Evolutionary conservation across 2,888 invertebrate species (phyloP), one percentile per base, ranked within the genome.

Genomic region (Epinotia demarniana): DNA sequence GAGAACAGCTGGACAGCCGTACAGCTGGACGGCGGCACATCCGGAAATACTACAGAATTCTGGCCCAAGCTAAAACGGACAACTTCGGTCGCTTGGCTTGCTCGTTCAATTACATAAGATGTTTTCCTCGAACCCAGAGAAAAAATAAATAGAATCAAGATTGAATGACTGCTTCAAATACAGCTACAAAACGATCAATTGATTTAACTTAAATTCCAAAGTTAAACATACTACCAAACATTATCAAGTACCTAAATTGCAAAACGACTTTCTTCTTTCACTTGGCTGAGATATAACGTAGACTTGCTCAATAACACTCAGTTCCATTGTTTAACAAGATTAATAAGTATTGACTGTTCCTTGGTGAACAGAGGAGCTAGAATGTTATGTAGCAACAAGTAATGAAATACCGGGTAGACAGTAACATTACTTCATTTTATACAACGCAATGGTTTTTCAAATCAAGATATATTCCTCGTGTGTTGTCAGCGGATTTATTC

Each of bases 401-500:
- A 73, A 73, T 73, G 58, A 55, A 73, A 73, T 67, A 53, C 53
- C 39, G 43, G 53, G 19, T 5, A 61, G 27, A 71, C 61, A 49
- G 18, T 13, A 61, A 53, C 61, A 61, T 53, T 62, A 8, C 53
- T 53, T 19, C 18, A 53, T 39, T 49, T 49, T 49, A 61, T 61
- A 39, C 16, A 1, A 49, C 58, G 13, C 12, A 67, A 27, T 6
- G 27, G 5, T 55, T 66, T 23, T 66, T 39, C 27, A 49, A 49
- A 8, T 49, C 49, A 49, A 23, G 23, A 13, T 23, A 3, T 27
- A 12, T 23, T 18, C 19, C 12, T 64, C 18, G n/a, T 12, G 27
- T 23, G 8, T 2, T 39, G 39, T 39, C 39, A 6, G 5, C 12
- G 16, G 33, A 5, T 39, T 60, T 58, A 49, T 16, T n/a, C 9